Evolutionary conservation across 2,888 invertebrate genomes (phyloP).

Genomic region (Calephelis perditalis): DNA sequence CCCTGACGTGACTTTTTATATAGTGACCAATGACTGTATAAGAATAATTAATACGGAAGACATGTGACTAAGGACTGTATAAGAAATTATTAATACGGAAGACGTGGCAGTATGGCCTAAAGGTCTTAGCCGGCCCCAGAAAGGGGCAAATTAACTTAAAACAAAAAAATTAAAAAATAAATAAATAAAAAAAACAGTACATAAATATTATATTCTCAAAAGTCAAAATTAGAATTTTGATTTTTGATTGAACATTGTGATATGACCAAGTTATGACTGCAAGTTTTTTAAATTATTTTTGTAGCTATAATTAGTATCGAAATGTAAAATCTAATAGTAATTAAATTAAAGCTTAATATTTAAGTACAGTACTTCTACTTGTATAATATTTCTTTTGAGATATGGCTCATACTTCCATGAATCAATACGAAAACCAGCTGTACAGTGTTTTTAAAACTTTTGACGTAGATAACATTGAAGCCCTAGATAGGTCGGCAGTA

Average conservation of each 20-base stretch:
- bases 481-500: constrained; percentile 82
- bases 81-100: too few species aligned
- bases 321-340: constrained; percentile 7
- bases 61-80: too few species aligned
- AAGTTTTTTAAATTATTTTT: constrained; percentile 3
- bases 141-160: too few species aligned
- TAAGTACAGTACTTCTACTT: constrained; percentile 1
- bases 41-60: too few species aligned
- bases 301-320: neutral
- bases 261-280: neutral
- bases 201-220: neutral
- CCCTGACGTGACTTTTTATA: too few species aligned
- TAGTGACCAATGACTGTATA: too few species aligned
- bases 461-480: constrained; percentile 83
- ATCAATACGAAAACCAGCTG: constrained; percentile 90
- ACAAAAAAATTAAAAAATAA: neutral
- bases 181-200: neutral
- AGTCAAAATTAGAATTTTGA: neutral
- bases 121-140: too few species aligned
- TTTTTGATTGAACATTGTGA: neutral
- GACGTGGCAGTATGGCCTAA: too few species aligned
- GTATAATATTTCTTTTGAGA: constrained; percentile 21
- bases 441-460: constrained; percentile 89
- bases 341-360: neutral
- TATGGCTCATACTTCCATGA: constrained; percentile 70